phyloP scores from a whole-genome alignment of 2,797 vertebrate genomes.

The Phoxinus dragarum region DNA sequence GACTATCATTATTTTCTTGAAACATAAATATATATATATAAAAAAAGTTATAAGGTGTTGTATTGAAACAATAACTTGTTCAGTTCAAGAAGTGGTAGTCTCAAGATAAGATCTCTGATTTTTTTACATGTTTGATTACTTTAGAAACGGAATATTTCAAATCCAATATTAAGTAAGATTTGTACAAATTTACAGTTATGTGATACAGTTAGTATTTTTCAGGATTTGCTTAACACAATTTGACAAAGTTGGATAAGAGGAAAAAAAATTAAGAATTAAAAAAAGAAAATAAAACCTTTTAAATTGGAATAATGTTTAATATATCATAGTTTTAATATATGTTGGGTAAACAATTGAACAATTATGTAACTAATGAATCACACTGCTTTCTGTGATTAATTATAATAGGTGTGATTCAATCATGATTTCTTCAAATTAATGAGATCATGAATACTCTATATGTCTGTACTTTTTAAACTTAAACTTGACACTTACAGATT shows the following conservation, averaged over 20 bases:
- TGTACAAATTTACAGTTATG: background rate
- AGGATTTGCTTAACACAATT: background rate
- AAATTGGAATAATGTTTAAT: background rate
- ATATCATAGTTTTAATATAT: background rate
- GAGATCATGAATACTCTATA: background rate
- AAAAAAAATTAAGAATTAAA: background rate
- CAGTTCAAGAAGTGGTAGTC: too few species aligned
- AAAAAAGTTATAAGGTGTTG: background rate
- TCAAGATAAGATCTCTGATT: background rate
- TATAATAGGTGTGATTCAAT: background rate
- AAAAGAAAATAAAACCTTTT: background rate
- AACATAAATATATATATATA: slow-evolving; percentile 30
- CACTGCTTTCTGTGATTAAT: background rate
- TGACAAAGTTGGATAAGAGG: background rate
- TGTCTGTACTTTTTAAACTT: background rate
- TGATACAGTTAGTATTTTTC: background rate
- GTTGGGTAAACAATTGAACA: background rate
- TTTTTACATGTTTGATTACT: background rate
- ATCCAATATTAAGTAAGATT: background rate
- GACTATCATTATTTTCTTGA: slow-evolving; percentile 40
- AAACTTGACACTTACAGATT: background rate
- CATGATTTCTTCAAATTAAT: background rate
- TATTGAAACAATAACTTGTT: background rate
- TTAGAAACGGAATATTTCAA: background rate
- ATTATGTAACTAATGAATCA: background rate